phyloP scores from a whole-genome alignment of 2,113 vertebrate genomes.

The Procavia capensis region DNA sequence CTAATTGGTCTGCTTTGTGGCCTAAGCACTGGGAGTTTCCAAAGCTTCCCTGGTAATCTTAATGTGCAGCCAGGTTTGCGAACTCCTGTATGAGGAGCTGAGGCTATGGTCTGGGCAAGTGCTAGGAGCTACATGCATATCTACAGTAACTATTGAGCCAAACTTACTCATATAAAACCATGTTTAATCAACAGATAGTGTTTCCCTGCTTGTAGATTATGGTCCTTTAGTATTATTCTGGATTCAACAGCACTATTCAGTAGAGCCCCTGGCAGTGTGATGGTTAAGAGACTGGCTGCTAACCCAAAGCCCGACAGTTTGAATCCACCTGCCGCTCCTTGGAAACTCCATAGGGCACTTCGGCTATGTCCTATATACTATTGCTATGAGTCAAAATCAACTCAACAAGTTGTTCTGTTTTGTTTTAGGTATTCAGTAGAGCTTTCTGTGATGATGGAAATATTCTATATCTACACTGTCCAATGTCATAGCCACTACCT shows the following conservation, averaged over 20 bases:
- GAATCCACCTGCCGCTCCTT: too few relatives aligned
- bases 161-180: background rate
- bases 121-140: background rate
- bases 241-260: background rate
- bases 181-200: background rate
- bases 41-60: background rate
- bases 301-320: too few relatives aligned
- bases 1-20: background rate
- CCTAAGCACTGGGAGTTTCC: background rate
- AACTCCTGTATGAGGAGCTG: background rate
- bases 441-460: background rate
- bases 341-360: too few relatives aligned
- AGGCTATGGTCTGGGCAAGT: background rate
- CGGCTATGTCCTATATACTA: too few relatives aligned
- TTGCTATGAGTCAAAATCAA: too few relatives aligned
- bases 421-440: too few relatives aligned
- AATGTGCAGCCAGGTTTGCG: background rate
- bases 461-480: background rate
- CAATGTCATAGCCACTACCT: background rate
- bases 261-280: background rate
- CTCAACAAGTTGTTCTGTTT: too few relatives aligned
- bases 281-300: too few relatives aligned
- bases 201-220: background rate
- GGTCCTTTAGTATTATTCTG: background rate
- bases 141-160: background rate